Evolutionary conservation across 2,888 invertebrate genomes (phyloP), one percentile per base, ranked within the genome.

Genomic region (Dioctria rufipes): DNA sequence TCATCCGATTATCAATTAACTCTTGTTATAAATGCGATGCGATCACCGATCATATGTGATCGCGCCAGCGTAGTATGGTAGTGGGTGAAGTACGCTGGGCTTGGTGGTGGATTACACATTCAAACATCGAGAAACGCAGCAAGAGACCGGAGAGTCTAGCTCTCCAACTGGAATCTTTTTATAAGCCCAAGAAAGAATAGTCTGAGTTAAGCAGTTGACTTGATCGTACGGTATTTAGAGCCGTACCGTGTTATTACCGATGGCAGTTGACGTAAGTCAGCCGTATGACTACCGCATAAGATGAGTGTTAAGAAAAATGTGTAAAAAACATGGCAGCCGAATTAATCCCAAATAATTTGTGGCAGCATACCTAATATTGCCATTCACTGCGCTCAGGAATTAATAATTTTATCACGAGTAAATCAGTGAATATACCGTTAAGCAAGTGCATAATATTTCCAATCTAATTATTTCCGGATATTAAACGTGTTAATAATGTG

Each of bases 11-110:
- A 71, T 71, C 71, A 71, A 71, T 71, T 71, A 71, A 51, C 40
- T 71, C n/a, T 40, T 5, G 25, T 54, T 71, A 54, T 71, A 25
- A 25, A n/a, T 39, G 51, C 51, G 71, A 71, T 71, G 40, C 54
- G 71, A 71, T 71, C 71, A 54, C 37, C 54, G 71, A 71, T 71
- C 71, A 54, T 54, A 71, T 54, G 39, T 71, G 71, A 51, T 71
- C 37, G 6, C 25, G 3, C 46, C 43, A 43, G 46, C 67, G 67
- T 4, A n/a, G 2, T 71, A 46, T 71, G 54, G 71, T 71, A 11
- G 25, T 25, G 25, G 25, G 25, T 25, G 25, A 25, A 25, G 25
- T 25, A 25, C 25, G 2, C 25, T 25, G 25, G 71, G 46, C 46
- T 6, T 46, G 51, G 71, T 9, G 54, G 39, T 11, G 37, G 67